Percentiles rank a stretch among this genome's conserved stretches.
phyloP scores from a whole-genome alignment of 2,113 vertebrate species.

The Leucopsar rothschildi region DNA sequence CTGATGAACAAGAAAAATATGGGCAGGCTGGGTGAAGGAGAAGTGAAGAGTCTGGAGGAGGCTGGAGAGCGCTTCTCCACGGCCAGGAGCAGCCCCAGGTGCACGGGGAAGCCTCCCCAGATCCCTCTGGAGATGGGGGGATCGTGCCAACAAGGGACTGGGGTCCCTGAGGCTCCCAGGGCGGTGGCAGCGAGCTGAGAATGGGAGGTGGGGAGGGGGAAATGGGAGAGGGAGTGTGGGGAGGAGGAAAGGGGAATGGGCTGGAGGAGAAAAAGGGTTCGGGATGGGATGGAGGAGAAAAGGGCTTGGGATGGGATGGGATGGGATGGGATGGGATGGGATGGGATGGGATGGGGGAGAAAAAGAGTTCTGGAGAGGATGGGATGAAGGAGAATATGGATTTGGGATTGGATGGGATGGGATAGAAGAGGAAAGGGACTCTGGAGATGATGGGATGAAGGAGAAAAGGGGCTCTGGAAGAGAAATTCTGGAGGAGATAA shows the following conservation, averaged over 20 bases:
- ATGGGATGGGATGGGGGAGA: not conserved
- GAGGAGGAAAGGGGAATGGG: not conserved
- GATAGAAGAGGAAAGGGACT: not conserved
- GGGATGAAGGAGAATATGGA: not conserved
- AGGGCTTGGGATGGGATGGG: no score
- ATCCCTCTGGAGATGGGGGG: not conserved
- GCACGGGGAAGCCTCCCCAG: accelerated
- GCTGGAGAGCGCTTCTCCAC: accelerated
- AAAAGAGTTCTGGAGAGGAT: not conserved
- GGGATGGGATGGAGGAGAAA: not conserved
- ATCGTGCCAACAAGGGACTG: accelerated
- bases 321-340: not conserved
- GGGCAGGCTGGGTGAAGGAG: not conserved
- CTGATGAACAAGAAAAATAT: constrained; percentile 45
- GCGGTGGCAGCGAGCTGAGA: not conserved
- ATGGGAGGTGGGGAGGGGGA: not conserved
- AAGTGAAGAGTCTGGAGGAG: not conserved
- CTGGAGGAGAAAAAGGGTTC: not conserved
- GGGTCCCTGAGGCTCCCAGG: not conserved
- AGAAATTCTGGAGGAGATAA: no score
- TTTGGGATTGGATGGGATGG: not conserved
- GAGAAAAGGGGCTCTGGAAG: no score
- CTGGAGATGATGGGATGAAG: accelerated
- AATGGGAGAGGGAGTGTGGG: not conserved
- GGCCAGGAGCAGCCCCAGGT: not conserved